Conservation (phyloP, 2,797 vertebrate species). For the Hippopotamyrus pictus region DNA sequence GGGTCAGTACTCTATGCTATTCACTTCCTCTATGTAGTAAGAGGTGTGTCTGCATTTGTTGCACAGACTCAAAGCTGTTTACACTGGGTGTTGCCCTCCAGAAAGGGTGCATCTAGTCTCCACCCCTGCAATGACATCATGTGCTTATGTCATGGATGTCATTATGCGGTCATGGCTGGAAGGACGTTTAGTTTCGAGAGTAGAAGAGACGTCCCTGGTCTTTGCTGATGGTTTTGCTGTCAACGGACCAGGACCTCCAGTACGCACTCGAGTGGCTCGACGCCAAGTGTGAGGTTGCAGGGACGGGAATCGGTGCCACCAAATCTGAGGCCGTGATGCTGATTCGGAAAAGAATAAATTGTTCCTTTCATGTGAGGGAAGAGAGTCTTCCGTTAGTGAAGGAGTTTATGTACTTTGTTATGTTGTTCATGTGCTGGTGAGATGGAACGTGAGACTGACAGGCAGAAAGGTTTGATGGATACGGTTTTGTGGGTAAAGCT, state of each 20-base stretch:
- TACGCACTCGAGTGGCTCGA: not conserved
- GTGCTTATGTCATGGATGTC: not conserved
- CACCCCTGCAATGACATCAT: not conserved
- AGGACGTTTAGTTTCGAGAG: not conserved
- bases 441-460: not conserved
- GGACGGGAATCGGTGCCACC: not conserved
- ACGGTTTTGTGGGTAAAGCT: not conserved
- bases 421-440: not conserved
- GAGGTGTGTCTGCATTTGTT: not conserved
- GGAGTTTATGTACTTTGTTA: not conserved
- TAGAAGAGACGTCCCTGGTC: not conserved
- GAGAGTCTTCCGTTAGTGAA: not conserved
- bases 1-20: not conserved
- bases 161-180: not conserved
- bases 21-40: not conserved
- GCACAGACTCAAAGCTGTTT: not conserved
- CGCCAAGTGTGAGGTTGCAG: not conserved
- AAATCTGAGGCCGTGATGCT: not conserved
- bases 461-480: not conserved
- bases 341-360: not conserved
- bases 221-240: not conserved
- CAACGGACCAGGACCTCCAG: not conserved
- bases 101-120: not conserved
- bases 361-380: not conserved
- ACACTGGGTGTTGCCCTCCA: not conserved